phyloP scores from a whole-genome alignment of 1,140 invertebrate species.

The Contarinia nasturtii region DNA sequence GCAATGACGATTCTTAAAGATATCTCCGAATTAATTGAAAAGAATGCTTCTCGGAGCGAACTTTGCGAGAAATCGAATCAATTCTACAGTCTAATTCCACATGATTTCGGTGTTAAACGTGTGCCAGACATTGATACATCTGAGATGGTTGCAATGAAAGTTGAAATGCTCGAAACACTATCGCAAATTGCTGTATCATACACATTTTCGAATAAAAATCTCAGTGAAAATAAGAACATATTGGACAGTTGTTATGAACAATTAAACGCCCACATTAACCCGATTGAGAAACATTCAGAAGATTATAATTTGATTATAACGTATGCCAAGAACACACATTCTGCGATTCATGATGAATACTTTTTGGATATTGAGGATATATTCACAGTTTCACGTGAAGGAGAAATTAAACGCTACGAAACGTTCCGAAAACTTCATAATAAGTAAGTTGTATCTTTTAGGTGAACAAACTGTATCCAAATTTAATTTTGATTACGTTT shows the following conservation, averaged over 20 bases:
- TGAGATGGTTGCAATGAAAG: slow-evolving; percentile 67
- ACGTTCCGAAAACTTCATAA: slow-evolving; percentile 60
- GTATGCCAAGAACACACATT: slow-evolving; percentile 80
- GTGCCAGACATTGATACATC: slow-evolving; percentile 59
- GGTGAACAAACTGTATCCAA: no score
- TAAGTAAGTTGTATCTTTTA: no score
- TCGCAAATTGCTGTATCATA: slow-evolving; percentile 90
- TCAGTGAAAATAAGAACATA: slow-evolving; percentile 34
- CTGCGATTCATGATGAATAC: slow-evolving; percentile 58
- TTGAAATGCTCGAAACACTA: slow-evolving; percentile 80
- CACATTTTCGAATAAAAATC: slow-evolving; percentile 49
- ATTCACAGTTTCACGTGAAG: slow-evolving; percentile 56
- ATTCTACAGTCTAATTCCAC: slow-evolving; percentile 89
- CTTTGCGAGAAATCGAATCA: slow-evolving; percentile 74
- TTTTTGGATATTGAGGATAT: slow-evolving; percentile 50
- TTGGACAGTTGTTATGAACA: slow-evolving; percentile 81
- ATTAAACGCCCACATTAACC: slow-evolving; percentile 63
- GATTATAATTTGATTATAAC: slow-evolving; percentile 58
- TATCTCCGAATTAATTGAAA: slow-evolving; percentile 44
- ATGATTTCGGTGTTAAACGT: slow-evolving; percentile 74
- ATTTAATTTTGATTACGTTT: no score
- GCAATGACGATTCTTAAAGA: slow-evolving; percentile 71
- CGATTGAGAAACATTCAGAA: slow-evolving; percentile 44
- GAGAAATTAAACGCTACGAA: slow-evolving; percentile 49
- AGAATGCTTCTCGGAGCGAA: slow-evolving; percentile 25